Evolutionary conservation across 2,797 vertebrate species (phyloP).

Genomic region (Scyliorhinus canicula): DNA sequence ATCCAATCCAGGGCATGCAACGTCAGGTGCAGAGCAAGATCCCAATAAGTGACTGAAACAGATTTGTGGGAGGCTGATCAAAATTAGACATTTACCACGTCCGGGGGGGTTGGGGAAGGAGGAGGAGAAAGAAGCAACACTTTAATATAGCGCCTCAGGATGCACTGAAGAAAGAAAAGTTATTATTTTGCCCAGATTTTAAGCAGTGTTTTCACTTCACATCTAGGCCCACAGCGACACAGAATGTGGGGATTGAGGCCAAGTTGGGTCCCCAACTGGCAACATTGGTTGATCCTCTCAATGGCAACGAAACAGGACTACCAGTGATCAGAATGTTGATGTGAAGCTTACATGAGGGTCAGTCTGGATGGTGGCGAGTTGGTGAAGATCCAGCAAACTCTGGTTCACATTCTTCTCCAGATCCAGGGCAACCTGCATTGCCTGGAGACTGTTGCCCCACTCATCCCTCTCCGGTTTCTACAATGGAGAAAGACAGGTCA

Average conservation of each 20-base stretch:
- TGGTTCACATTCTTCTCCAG: background rate
- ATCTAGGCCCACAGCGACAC: background rate
- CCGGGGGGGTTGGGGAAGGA: too few species aligned
- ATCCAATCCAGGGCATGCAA: too few species aligned
- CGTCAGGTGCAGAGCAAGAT: too few species aligned
- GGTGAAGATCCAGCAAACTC: background rate
- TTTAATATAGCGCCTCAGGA: too few species aligned
- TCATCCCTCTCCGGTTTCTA: slow-evolving; percentile 1
- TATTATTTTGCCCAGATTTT: too few species aligned
- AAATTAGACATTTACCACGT: too few species aligned
- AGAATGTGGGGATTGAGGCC: background rate
- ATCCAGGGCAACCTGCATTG: background rate
- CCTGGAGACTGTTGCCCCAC: background rate
- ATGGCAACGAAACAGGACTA: too few species aligned
- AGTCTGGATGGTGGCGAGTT: background rate
- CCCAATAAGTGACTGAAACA: too few species aligned
- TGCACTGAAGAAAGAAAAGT: too few species aligned
- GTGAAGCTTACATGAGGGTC: background rate
- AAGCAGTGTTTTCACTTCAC: background rate
- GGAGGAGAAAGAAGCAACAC: too few species aligned
- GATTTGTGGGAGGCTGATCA: too few species aligned
- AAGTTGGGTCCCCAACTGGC: background rate
- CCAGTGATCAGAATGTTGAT: background rate
- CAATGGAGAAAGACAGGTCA: background rate
- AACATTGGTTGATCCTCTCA: too few species aligned